Evolutionary conservation across 2,113 vertebrate species (phyloP), one percentile per base, ranked within the genome.

Genomic region (Cacatua alba): DNA sequence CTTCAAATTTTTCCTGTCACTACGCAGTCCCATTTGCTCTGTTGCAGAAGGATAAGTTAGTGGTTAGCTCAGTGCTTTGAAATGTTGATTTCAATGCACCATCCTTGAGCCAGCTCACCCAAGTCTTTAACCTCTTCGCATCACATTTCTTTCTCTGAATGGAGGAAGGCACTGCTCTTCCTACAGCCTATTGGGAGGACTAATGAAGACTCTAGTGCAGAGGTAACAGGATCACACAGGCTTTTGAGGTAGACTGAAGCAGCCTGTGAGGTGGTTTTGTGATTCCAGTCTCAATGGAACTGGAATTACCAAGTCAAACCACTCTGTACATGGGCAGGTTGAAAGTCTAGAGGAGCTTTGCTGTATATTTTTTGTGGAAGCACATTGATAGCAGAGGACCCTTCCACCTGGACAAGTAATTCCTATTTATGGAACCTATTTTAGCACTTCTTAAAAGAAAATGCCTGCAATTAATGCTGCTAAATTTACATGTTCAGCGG

Each of bases 401-500:
- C 43, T 93, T 87, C 70, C 65, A 85, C 78, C 81, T 39, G 8
- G 11, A 25, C 13, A 46, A 86, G 64, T 83, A 0, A 1, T 82
- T 95, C 41, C 87, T 91, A 93, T 87, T 95, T 95, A 87, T 88
- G 70, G 85, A 85, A 79, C 16, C 24, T 62, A n/a, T 69, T 90
- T 94, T 74, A 90, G 59, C 15, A 85, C 53, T 90, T 63, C 44
- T 77, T 80, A 4, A 76, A 90, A 68, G 57, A 35, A 82, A 94
- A 63, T 82, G 79, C 41, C 75, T 86, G 23, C 76, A 88, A 79
- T 92, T 93, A 86, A 90, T 57, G 68, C 25, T 53, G 41, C 51
- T 70, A 70, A 90, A 96, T 88, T 41, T 79, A 82, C 7, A 0
- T 39, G 31, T 69, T 94, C 90, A 94, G 92, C 71, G 69, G 31